Evolutionary conservation across 1,140 invertebrate genomes (phyloP), one percentile per base, ranked within the genome.

Genomic region (Myzus persicae): DNA sequence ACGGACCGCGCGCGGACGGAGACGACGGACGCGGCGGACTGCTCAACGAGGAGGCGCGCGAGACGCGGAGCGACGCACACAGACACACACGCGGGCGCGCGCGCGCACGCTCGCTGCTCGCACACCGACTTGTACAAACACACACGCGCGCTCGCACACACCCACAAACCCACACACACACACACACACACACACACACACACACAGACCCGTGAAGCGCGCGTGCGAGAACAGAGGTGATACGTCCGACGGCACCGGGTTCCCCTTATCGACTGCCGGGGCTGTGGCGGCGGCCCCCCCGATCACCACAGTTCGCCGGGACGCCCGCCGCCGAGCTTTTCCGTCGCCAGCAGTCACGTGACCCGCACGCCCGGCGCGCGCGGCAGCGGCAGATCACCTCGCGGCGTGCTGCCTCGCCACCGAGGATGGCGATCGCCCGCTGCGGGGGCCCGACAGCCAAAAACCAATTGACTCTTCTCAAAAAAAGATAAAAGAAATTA

Each of bases 241-340:
- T 36, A 90, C 88, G 88, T 54, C 88, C 44, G 76, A 92, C 91
- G 46, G 91, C 91, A 48, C 67, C 44, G 91, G 42, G 44, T 92
- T 92, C 91, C 91, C 91, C 91, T 92, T 92, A 92, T 92, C 91
- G 91, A 92, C 91, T 92, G 91, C 91, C 91, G 91, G 91, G 91
- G 67, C 91, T 92, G 59, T 67, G 90, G 90, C 42, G 42, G 67
- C 40, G 31, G 59, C 59, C 20, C 76, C 76, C 76, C 46, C 91
- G 42, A 82, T 46, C 90, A 22, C 59, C 59, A 36, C 59, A 46
- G 91, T 92, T 92, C 91, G 91, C 91, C 91, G 91, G 91, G 91
- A 92, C 91, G 91, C 91, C 59, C 91, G 91, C 91, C 44, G 76
- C 59, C 91, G 91, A 82, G 91, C 91, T 82, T 81, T 82, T 36